phyloP scores from a whole-genome alignment of 2,797 vertebrate species.

The Adelosebastes latens region DNA sequence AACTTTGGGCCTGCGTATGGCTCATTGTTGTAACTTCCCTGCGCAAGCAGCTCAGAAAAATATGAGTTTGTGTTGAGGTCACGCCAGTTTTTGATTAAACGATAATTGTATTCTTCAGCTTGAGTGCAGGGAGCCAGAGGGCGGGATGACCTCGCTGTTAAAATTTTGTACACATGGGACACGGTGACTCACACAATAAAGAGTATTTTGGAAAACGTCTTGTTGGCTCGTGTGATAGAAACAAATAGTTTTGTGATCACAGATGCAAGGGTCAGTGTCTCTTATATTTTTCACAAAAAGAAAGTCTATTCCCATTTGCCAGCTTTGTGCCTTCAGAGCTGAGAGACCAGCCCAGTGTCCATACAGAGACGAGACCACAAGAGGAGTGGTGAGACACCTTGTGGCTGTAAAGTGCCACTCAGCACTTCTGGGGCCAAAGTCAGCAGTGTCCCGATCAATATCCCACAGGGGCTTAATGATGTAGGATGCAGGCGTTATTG shows the following conservation, averaged over 20 bases:
- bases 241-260: not conserved
- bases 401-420: slow-evolving; percentile 72
- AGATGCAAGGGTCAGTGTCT: not conserved
- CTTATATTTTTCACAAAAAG: not conserved
- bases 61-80: slow-evolving; percentile 60
- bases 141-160: slow-evolving; percentile 15
- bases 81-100: slow-evolving; percentile 50
- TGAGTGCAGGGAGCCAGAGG: not conserved
- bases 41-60: slow-evolving; percentile 58
- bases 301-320: slow-evolving; percentile 15
- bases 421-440: slow-evolving; percentile 54
- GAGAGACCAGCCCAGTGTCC: slow-evolving; percentile 10
- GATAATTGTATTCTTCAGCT: slow-evolving; percentile 22
- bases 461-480: slow-evolving; percentile 54
- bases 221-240: not conserved
- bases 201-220: not conserved
- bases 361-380: slow-evolving; percentile 33
- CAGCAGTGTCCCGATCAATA: slow-evolving; percentile 59
- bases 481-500: slow-evolving; percentile 43
- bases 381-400: slow-evolving; percentile 68
- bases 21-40: slow-evolving; percentile 76
- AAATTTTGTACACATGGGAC: not conserved
- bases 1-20: slow-evolving; percentile 51
- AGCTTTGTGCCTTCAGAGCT: not conserved
- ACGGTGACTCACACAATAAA: too few relatives aligned